These are phyloP conservation scores for Strix uralensis DNA, from an alignment of 2,113 vertebrate species.

Conservation along the genomic window DNA sequence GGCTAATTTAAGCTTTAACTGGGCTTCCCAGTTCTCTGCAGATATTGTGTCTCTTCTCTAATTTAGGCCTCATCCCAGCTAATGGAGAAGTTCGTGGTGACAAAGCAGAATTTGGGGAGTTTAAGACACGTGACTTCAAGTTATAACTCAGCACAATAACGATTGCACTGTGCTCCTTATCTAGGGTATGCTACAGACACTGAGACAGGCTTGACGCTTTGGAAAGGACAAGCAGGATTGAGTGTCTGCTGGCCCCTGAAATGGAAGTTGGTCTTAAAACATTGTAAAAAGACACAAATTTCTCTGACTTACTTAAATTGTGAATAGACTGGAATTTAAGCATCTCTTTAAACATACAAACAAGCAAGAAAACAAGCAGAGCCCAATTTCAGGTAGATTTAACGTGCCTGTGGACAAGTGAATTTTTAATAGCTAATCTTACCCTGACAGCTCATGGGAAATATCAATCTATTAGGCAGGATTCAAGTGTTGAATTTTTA, in stretches of 20 bases:
- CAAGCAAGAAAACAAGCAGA: slow-evolving; percentile 3
- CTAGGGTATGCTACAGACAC: background rate
- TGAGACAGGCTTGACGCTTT: background rate
- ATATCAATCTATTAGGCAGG: slow-evolving; percentile 65
- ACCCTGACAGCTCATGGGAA: slow-evolving; percentile 46
- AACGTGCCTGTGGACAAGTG: slow-evolving; percentile 49
- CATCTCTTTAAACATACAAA: background rate
- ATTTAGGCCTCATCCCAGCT: background rate
- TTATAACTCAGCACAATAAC: fast-evolving
- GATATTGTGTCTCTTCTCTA: background rate
- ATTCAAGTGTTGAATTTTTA: slow-evolving; percentile 65
- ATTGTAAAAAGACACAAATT: background rate
- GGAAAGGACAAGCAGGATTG: background rate
- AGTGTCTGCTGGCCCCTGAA: background rate
- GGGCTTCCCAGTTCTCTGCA: background rate
- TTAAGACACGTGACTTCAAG: background rate
- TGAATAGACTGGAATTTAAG: background rate
- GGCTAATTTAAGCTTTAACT: background rate
- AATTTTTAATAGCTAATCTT: slow-evolving; percentile 60
- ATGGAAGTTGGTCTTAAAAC: background rate
- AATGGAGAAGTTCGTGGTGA: background rate
- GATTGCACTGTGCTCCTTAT: fast-evolving
- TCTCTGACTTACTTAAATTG: background rate
- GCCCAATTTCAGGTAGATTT: slow-evolving; percentile 34
- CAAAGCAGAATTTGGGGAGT: background rate